Evolutionary conservation across 2,113 vertebrate genomes (phyloP).

Genomic region (Fulica atra): DNA sequence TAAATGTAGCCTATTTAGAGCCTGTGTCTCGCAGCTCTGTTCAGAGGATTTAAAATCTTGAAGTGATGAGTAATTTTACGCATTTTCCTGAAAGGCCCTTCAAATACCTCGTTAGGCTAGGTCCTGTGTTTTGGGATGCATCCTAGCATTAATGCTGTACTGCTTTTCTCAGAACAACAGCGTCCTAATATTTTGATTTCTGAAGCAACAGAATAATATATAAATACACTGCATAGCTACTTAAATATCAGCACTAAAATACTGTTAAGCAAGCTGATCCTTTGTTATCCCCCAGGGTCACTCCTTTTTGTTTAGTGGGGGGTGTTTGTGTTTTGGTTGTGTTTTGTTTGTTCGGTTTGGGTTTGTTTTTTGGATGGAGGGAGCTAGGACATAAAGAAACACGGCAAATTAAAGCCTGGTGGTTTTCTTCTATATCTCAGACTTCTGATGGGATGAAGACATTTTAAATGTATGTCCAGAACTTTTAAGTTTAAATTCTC

Average conservation of each 20-base stretch:
- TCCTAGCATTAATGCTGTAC: not conserved
- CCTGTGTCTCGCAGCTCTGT: not conserved
- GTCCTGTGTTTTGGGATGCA: not conserved
- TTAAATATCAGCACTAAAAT: not conserved
- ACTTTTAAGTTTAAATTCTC: not conserved
- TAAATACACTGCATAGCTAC: not conserved
- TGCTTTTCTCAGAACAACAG: not conserved
- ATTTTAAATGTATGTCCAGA: not conserved
- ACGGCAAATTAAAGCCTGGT: not conserved
- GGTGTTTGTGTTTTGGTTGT: too few relatives aligned
- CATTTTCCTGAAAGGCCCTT: not conserved
- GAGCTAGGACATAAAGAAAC: not conserved
- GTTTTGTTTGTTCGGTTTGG: not conserved
- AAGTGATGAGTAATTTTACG: not conserved
- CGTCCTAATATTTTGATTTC: constrained; percentile 5
- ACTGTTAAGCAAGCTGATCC: not conserved
- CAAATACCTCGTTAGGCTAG: not conserved
- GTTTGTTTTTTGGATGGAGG: accelerated
- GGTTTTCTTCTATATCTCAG: not conserved
- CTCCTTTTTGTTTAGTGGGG: not conserved
- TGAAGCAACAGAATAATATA: not conserved
- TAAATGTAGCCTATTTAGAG: constrained; percentile 3
- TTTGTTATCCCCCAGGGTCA: not conserved
- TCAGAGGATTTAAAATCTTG: not conserved
- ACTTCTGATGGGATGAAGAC: not conserved